These are phyloP conservation scores for Microtus montanus DNA, from an alignment of 2,113 vertebrate species.

Conservation along the genomic window DNA sequence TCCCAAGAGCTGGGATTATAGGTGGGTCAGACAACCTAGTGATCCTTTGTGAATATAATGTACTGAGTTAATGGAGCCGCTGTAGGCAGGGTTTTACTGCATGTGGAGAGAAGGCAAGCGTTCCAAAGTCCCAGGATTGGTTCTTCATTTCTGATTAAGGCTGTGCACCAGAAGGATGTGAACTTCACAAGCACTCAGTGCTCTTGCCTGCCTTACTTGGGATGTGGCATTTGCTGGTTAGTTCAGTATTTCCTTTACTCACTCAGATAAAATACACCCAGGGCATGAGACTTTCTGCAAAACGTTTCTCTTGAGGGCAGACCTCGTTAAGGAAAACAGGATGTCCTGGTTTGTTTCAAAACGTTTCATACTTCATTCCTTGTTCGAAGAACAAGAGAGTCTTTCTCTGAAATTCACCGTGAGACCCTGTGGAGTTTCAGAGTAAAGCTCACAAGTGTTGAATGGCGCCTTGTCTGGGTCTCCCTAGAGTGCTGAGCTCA, in stretches of 20 bases:
- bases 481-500: background rate
- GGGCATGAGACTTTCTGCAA: background rate
- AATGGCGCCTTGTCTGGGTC: background rate
- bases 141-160: background rate
- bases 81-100: background rate
- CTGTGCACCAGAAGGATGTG: background rate
- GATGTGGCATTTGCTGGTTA: background rate
- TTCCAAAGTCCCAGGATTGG: background rate
- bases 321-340: background rate
- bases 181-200: background rate
- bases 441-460: background rate
- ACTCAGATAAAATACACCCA: background rate
- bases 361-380: background rate
- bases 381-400: background rate
- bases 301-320: background rate
- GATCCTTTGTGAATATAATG: background rate
- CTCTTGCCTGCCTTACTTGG: background rate
- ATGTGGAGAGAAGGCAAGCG: background rate
- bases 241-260: background rate
- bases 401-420: background rate
- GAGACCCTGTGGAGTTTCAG: background rate
- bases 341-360: background rate
- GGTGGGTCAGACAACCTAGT: background rate
- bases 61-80: background rate
- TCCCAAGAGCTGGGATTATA: background rate